phyloP scores from a whole-genome alignment of 2,888 invertebrate species.

The Dysmachus trigonus region DNA sequence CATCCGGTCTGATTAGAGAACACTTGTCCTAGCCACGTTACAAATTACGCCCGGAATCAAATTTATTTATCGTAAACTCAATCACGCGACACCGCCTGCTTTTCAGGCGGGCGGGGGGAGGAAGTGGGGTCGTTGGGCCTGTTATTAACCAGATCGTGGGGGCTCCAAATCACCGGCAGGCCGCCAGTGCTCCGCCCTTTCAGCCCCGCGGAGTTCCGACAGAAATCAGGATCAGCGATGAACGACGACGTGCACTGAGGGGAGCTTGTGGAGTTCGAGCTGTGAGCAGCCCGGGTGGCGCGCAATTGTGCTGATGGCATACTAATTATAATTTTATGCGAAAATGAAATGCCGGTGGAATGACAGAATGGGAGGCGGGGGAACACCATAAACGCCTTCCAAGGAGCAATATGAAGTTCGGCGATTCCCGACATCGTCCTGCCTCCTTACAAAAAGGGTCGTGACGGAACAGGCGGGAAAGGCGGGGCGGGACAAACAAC shows the following conservation, averaged over 20 bases:
- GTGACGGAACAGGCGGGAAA: neutral
- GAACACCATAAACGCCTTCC: neutral
- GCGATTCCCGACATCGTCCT: neutral
- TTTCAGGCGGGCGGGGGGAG: neutral
- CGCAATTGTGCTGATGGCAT: conserved; percentile 21
- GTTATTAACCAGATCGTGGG: neutral
- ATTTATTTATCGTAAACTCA: conserved; percentile 44
- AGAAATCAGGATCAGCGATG: neutral
- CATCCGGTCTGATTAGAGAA: conserved; percentile 12
- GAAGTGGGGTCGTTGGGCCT: neutral
- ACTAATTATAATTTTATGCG: conserved; percentile 34
- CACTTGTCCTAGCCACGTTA: conserved; percentile 22
- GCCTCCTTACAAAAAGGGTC: neutral
- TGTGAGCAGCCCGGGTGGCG: neutral
- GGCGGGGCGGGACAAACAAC: too few species aligned
- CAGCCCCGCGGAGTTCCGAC: neutral
- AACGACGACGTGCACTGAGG: neutral
- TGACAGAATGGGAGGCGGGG: neutral
- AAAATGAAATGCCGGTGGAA: conserved; percentile 9
- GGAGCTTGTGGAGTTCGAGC: too few species aligned
- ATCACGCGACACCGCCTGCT: conserved; percentile 35
- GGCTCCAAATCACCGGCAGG: neutral
- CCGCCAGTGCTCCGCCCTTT: neutral
- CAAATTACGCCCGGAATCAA: conserved; percentile 35
- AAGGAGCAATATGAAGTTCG: conserved; percentile 7